Evolutionary conservation across 2,888 invertebrate species (phyloP).

Genomic region (Hesperia comma): DNA sequence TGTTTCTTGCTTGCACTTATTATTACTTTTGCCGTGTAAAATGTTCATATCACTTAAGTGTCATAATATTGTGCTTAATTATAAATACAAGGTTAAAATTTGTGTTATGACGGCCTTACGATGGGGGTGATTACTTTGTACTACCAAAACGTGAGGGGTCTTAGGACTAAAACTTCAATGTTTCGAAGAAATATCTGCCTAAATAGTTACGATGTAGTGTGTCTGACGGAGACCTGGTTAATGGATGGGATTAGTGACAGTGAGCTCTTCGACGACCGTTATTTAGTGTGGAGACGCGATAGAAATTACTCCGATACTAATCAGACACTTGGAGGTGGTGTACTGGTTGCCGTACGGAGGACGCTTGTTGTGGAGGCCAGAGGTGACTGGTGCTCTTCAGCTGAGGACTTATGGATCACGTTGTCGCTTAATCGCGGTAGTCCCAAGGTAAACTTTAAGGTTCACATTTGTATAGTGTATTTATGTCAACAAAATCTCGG

Average conservation of each 20-base stretch:
- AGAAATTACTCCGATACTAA: constrained; percentile 12
- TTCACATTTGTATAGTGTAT: constrained; percentile 32
- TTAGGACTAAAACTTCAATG: constrained; percentile 7
- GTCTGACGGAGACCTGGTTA: constrained; percentile 34
- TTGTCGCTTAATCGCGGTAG: not conserved
- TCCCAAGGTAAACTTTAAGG: constrained; percentile 1
- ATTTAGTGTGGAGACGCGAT: constrained; percentile 16
- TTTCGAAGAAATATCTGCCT: constrained; percentile 7
- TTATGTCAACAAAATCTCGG: constrained; percentile 30
- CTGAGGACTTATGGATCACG: constrained; percentile 9
- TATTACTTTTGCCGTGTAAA: not conserved
- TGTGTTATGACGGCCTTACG: not conserved
- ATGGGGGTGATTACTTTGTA: constrained; percentile 14
- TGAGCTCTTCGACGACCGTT: constrained; percentile 32
- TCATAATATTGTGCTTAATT: not conserved
- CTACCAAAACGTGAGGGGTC: constrained; percentile 9
- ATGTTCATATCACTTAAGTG: not conserved
- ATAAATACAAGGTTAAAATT: too few species aligned
- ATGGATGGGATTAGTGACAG: constrained; percentile 20
- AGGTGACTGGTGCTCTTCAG: constrained; percentile 11
- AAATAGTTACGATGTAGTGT: constrained; percentile 8
- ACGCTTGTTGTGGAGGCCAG: not conserved
- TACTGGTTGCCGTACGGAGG: constrained; percentile 1
- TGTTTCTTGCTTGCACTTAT: not conserved
- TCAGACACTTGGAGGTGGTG: constrained; percentile 3